Conservation (phyloP, 2,797 vertebrate genomes). For the Lacerta agilis region DNA sequence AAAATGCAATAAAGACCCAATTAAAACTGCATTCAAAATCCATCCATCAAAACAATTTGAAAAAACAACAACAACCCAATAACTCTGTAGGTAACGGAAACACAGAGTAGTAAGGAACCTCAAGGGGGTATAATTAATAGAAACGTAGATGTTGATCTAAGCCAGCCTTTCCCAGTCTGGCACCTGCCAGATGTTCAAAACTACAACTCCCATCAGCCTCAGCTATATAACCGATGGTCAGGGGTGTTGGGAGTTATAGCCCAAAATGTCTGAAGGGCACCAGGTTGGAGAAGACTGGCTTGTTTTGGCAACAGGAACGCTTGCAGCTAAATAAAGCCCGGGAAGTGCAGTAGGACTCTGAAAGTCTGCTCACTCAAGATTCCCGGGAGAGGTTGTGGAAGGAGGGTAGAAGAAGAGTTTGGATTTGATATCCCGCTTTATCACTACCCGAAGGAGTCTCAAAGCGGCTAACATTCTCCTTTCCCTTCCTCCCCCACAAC, state of each 20-base stretch:
- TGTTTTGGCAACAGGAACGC: not conserved
- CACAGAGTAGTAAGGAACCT: not conserved
- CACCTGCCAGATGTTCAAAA: no score
- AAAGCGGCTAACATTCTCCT: no score
- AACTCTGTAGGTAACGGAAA: not conserved
- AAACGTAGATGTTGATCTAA: not conserved
- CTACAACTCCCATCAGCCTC: no score
- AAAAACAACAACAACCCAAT: not conserved
- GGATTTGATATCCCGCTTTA: no score
- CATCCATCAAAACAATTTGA: conserved; percentile 19
- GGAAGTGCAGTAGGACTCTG: not conserved
- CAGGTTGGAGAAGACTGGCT: not conserved
- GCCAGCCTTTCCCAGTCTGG: not conserved
- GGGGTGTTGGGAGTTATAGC: no score
- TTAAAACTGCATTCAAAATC: conserved; percentile 39
- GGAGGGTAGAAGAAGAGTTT: no score
- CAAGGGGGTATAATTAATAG: not conserved
- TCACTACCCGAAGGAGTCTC: no score
- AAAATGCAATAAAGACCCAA: conserved; percentile 29
- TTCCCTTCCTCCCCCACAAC: no score
- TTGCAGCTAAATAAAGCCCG: not conserved
- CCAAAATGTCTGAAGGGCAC: no score
- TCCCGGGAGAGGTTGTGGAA: not conserved
- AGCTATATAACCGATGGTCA: no score
- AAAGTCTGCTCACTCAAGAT: not conserved